Conservation (phyloP, 2,113 vertebrate species). For the Heterotis niloticus region DNA sequence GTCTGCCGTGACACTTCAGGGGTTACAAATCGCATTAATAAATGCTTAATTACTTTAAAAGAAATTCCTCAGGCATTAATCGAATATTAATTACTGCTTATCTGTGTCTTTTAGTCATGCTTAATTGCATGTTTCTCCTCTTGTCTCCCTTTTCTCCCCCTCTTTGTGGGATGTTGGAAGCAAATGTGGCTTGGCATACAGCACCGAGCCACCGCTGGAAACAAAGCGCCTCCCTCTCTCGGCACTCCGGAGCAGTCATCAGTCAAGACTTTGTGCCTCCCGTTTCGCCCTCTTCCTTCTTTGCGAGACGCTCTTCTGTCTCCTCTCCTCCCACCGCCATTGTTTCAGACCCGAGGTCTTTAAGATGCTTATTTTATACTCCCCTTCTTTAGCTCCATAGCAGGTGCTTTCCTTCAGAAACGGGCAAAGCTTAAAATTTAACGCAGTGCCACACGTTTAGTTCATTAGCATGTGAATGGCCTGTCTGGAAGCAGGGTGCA, state of each 20-base stretch:
- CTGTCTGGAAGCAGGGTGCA: too few species aligned
- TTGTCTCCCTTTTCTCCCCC: conserved; percentile 30
- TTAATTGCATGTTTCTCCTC: conserved; percentile 60
- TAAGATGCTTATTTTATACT: too few species aligned
- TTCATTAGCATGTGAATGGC: not conserved
- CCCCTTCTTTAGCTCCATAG: too few species aligned
- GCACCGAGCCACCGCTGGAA: not conserved
- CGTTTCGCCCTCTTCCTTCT: not conserved
- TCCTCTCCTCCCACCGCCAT: not conserved
- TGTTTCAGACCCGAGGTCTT: not conserved
- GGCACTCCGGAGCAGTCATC: not conserved
- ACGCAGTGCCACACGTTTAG: not conserved
- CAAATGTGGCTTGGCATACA: not conserved
- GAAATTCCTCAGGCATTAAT: conserved; percentile 69
- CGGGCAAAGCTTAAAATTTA: not conserved
- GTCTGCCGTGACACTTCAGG: conserved; percentile 63
- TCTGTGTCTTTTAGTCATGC: conserved; percentile 68
- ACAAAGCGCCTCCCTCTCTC: not conserved
- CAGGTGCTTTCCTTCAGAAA: too few species aligned
- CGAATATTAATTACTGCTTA: conserved; percentile 71
- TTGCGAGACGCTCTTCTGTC: not conserved
- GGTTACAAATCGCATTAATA: conserved; percentile 71
- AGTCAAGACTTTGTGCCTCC: not conserved
- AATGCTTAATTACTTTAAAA: conserved; percentile 69
- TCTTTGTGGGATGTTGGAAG: conserved; percentile 24